Conservation (phyloP, 2,888 invertebrate genomes). For the Pachydiplax longipennis region DNA sequence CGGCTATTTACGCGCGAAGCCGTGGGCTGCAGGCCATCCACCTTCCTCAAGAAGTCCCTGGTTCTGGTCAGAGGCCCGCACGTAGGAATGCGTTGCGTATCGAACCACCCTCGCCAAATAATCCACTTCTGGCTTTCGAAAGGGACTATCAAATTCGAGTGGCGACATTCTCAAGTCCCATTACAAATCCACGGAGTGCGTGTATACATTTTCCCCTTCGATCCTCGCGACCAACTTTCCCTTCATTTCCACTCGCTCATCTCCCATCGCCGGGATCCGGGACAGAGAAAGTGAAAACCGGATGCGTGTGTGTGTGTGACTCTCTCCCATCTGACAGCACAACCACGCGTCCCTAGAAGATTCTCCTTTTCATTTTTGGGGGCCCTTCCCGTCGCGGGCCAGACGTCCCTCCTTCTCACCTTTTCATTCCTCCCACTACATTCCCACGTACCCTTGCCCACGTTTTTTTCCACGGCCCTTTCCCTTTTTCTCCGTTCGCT, state of each 20-base stretch:
- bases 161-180: no score
- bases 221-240: background rate
- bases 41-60: no score
- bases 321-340: background rate
- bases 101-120: no score
- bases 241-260: background rate
- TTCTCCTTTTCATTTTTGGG: background rate
- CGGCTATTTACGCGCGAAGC: no score
- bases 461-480: background rate
- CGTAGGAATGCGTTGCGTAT: no score
- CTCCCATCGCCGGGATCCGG: background rate
- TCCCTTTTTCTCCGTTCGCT: background rate
- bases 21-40: no score
- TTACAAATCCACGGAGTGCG: background rate
- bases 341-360: background rate
- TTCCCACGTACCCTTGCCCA: background rate
- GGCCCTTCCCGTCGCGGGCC: background rate
- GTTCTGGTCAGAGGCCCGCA: no score
- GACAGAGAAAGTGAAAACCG: conserved; percentile 41
- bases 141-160: no score
- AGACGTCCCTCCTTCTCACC: background rate
- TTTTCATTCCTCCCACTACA: background rate
- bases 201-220: background rate
- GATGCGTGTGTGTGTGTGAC: conserved; percentile 1
- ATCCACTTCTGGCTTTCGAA: no score